Evolutionary conservation across 2,888 invertebrate genomes (phyloP).

Genomic region (Cantharis lateralis): DNA sequence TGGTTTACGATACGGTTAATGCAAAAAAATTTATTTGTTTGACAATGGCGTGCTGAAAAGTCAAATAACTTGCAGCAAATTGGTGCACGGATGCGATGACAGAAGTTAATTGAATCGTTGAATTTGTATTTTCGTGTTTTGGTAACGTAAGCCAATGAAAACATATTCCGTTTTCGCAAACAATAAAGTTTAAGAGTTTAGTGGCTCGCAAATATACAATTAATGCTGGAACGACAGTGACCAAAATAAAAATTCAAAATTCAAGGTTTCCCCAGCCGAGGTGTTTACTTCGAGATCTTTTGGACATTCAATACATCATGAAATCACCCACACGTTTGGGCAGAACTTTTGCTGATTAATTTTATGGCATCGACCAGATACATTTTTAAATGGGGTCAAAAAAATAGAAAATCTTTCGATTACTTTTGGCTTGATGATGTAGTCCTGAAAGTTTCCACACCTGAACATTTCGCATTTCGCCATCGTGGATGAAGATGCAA

Average conservation of each 20-base stretch:
- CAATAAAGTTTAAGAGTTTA: constrained; percentile 13
- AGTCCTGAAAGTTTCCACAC: too few relatives aligned
- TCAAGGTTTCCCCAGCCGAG: background rate
- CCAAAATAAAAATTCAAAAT: background rate
- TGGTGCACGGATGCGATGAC: constrained; percentile 22
- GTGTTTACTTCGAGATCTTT: background rate
- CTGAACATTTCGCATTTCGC: too few relatives aligned
- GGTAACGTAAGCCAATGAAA: constrained; percentile 27
- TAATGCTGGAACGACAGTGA: background rate
- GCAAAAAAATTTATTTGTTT: background rate
- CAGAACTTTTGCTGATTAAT: too few relatives aligned
- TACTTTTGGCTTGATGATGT: background rate
- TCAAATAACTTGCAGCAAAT: constrained; percentile 1
- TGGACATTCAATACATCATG: background rate
- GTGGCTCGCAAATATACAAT: background rate
- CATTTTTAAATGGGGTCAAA: background rate
- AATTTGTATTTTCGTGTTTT: constrained; percentile 27
- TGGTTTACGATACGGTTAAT: background rate
- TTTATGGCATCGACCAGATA: background rate
- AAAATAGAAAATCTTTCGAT: background rate
- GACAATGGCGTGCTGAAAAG: background rate
- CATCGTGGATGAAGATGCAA: too few relatives aligned
- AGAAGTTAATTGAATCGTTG: constrained; percentile 27
- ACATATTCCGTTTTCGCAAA: constrained; percentile 25
- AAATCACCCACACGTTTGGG: background rate